Percentiles rank a stretch among this genome's conserved stretches.
These are phyloP conservation scores for Drosophila repleta DNA, from an alignment of 1,140 invertebrate species.

Conservation along the genomic window DNA sequence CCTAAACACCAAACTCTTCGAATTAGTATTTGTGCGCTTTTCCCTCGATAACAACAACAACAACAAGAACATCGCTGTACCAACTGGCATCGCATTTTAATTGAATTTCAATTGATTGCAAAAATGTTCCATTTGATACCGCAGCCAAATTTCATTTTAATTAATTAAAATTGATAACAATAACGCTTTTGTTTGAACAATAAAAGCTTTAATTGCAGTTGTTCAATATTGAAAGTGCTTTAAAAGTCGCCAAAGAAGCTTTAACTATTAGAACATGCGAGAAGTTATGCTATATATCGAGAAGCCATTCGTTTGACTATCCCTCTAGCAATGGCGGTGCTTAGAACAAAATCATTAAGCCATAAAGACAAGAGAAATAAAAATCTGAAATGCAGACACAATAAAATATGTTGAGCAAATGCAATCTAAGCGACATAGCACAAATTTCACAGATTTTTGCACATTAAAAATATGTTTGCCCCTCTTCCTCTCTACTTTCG, in stretches of 20 bases:
- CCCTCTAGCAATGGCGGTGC: too few relatives aligned
- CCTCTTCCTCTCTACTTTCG: constrained; percentile 25
- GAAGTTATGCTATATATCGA: too few relatives aligned
- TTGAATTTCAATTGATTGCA: constrained; percentile 82
- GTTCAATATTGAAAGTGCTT: not conserved
- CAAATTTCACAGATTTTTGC: constrained; percentile 77
- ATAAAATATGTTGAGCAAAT: constrained; percentile 8
- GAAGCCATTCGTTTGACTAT: too few relatives aligned
- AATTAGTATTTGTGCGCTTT: constrained; percentile 36
- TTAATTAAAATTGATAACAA: constrained; percentile 81
- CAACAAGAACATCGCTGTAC: constrained; percentile 1
- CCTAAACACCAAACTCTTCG: constrained; percentile 39
- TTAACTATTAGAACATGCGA: not conserved
- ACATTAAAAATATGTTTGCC: constrained; percentile 75
- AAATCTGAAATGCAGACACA: not conserved
- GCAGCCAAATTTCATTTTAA: constrained; percentile 73
- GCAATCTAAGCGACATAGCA: constrained; percentile 70
- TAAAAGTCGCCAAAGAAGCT: not conserved
- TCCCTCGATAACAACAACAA: constrained; percentile 14
- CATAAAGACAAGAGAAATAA: not conserved
- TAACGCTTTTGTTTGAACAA: constrained; percentile 54
- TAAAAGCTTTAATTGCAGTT: constrained; percentile 57
- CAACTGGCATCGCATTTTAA: constrained; percentile 71
- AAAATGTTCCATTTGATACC: constrained; percentile 68
- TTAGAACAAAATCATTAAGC: not conserved